Conservation (phyloP, 2,888 invertebrate species). For the Napeogenes sylphis region DNA sequence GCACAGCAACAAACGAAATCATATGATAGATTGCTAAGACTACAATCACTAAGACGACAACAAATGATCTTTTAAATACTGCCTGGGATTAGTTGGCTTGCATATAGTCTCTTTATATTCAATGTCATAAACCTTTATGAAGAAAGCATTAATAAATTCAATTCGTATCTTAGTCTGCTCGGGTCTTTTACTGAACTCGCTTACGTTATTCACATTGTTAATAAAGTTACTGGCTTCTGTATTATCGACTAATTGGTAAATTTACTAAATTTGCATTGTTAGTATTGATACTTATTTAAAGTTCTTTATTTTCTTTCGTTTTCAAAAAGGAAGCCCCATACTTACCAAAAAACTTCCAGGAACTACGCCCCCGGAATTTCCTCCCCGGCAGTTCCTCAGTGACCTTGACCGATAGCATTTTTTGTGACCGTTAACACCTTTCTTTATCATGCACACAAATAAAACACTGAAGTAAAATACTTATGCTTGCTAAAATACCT, state of each 20-base stretch:
- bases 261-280: slow-evolving; percentile 13
- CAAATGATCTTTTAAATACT: slow-evolving; percentile 66
- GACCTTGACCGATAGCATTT: no score
- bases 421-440: no score
- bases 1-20: slow-evolving; percentile 38
- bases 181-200: slow-evolving; percentile 59
- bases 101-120: slow-evolving; percentile 45
- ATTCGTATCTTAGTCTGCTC: slow-evolving; percentile 39
- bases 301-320: no score
- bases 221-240: slow-evolving; percentile 67
- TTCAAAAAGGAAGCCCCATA: no score
- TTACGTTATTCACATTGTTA: slow-evolving; percentile 67
- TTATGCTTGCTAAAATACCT: no score
- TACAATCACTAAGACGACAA: slow-evolving; percentile 61
- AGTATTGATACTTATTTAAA: no score
- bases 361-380: no score
- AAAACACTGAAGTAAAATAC: no score
- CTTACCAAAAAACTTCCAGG: no score
- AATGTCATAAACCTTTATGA: slow-evolving; percentile 25
- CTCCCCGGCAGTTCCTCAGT: no score
- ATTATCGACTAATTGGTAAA: slow-evolving; percentile 54
- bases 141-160: not conserved
- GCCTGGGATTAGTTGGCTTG: slow-evolving; percentile 65
- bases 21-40: slow-evolving; percentile 55
- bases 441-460: no score